Evolutionary conservation across 2,888 invertebrate genomes (phyloP).

Genomic region (Lepidocyrtoides sp.): DNA sequence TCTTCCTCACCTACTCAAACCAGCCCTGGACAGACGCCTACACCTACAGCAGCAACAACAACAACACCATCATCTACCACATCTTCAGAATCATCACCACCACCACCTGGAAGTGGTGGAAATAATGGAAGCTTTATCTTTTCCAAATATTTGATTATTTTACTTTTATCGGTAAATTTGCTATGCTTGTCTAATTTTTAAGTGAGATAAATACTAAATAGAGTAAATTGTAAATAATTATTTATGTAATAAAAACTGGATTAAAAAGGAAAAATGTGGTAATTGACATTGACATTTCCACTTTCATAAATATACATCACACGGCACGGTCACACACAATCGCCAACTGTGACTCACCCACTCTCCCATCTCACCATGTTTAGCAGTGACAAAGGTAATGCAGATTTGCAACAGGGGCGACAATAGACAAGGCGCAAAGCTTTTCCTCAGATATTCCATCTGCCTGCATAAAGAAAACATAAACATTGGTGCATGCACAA

Average conservation of each 20-base stretch:
- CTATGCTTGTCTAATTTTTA: neutral
- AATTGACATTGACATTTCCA: no score
- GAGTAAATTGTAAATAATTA: neutral
- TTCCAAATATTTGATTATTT: neutral
- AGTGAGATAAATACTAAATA: neutral
- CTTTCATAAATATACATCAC: no score
- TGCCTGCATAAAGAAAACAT: neutral
- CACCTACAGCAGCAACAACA: neutral
- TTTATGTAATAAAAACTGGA: no score
- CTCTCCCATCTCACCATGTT: neutral
- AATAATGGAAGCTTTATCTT: neutral
- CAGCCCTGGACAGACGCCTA: neutral
- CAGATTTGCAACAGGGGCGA: no score
- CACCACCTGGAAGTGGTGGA: neutral
- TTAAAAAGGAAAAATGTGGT: no score
- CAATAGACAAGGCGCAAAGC: neutral
- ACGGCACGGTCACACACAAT: no score
- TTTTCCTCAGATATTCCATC: no score
- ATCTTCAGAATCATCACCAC: neutral
- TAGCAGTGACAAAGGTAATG: neutral
- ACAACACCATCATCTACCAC: neutral
- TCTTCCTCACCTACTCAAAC: no score
- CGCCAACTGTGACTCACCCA: no score
- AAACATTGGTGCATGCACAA: neutral
- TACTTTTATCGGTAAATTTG: neutral